Conservation (phyloP, 2,888 invertebrate species). For the Xylota sylvarum region DNA sequence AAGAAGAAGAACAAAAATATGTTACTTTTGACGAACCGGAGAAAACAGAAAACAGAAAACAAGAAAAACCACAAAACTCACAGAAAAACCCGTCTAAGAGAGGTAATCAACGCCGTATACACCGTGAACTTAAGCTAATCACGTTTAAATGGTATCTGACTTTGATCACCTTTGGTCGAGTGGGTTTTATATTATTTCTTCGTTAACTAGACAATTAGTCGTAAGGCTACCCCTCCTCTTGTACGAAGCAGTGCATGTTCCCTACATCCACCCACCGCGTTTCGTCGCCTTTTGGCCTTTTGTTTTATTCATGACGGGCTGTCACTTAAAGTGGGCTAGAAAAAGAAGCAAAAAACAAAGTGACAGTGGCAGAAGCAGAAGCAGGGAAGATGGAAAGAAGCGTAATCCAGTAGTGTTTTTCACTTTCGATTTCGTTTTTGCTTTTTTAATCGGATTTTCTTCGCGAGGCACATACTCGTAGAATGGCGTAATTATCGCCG, state of each 20-base stretch:
- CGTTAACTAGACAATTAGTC: slow-evolving; percentile 58
- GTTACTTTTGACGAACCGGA: neutral
- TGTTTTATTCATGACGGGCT: slow-evolving; percentile 74
- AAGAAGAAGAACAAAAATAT: neutral
- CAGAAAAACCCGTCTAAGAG: slow-evolving; percentile 40
- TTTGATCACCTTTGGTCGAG: slow-evolving; percentile 63
- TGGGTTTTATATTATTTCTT: slow-evolving; percentile 76
- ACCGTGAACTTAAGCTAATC: slow-evolving; percentile 69
- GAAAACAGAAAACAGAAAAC: neutral
- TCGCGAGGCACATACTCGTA: slow-evolving; percentile 39
- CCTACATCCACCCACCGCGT: slow-evolving; percentile 59
- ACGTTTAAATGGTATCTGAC: slow-evolving; percentile 74
- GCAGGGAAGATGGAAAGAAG: slow-evolving; percentile 36
- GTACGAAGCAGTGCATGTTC: slow-evolving; percentile 12
- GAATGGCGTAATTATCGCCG: slow-evolving; percentile 66
- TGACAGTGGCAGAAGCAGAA: slow-evolving; percentile 12
- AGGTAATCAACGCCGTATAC: slow-evolving; percentile 35
- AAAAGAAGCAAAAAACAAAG: slow-evolving; percentile 37
- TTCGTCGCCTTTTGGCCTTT: slow-evolving; percentile 52
- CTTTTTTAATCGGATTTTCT: slow-evolving; percentile 60
- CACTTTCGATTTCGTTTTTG: slow-evolving; percentile 68
- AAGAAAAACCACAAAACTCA: slow-evolving; percentile 42
- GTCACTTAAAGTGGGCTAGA: slow-evolving; percentile 61
- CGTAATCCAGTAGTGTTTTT: slow-evolving; percentile 57
- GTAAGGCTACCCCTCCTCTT: slow-evolving; percentile 36